Conservation (phyloP, 2,113 vertebrate species). For the Salvelinus namaycush region DNA sequence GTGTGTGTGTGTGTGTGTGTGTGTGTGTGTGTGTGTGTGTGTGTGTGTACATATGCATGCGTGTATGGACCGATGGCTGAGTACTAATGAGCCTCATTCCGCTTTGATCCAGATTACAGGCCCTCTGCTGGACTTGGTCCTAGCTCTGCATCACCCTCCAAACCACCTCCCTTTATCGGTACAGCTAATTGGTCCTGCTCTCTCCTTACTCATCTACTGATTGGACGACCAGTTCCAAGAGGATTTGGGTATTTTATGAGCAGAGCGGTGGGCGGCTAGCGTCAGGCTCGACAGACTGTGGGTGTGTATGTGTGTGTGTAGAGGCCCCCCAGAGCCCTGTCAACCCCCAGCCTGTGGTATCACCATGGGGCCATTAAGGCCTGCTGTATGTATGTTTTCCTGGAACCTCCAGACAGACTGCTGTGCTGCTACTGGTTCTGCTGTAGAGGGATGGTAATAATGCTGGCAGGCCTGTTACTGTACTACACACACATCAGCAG, state of each 20-base stretch:
- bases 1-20: background rate
- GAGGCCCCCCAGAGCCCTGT: conserved; percentile 48
- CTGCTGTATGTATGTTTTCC: conserved; percentile 27
- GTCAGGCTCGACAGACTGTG: conserved; percentile 16
- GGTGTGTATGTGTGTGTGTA: conserved; percentile 1
- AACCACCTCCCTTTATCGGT: background rate
- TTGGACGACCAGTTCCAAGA: conserved; percentile 43
- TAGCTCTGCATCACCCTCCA: background rate
- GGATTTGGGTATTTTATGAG: conserved; percentile 7
- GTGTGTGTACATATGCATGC: too few relatives aligned
- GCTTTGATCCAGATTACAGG: conserved; percentile 45
- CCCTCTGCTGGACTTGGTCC: conserved; percentile 28
- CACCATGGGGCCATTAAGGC: conserved; percentile 40
- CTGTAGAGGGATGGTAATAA: conserved; percentile 7
- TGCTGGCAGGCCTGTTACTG: conserved; percentile 13
- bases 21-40: too few relatives aligned
- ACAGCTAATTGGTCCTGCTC: conserved; percentile 40
- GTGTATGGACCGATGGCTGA: conserved; percentile 11
- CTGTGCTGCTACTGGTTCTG: background rate
- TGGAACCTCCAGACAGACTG: conserved; percentile 27
- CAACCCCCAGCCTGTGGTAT: conserved; percentile 42
- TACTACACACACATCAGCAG: too few relatives aligned
- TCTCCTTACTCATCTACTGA: conserved; percentile 31
- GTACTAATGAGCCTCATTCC: conserved; percentile 42
- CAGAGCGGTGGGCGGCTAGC: conserved; percentile 10